These are phyloP conservation scores for Papilio demoleus DNA, from an alignment of 2,888 invertebrate genomes.

Conservation along the genomic window DNA sequence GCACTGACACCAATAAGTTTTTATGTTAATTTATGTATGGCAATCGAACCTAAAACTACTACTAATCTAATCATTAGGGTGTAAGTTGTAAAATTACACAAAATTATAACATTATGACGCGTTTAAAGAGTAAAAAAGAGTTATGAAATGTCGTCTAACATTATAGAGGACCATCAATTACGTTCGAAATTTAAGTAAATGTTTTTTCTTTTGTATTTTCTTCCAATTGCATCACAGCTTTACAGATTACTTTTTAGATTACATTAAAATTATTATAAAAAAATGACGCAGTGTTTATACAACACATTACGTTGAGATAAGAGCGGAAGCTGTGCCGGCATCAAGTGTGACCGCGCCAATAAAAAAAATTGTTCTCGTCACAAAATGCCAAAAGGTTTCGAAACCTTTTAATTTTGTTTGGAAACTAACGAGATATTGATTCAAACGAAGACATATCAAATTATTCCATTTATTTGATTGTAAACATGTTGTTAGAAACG, in stretches of 20 bases:
- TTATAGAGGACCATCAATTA: not conserved
- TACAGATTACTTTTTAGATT: not conserved
- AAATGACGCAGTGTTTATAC: constrained; percentile 31
- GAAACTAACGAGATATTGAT: not conserved
- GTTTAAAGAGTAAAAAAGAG: not conserved
- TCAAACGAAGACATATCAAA: not conserved
- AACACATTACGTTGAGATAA: constrained; percentile 33
- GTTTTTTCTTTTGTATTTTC: too few species aligned
- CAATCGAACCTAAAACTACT: not conserved
- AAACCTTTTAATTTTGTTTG: not conserved
- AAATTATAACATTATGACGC: constrained; percentile 8
- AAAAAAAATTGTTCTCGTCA: constrained; percentile 15
- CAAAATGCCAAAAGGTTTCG: not conserved
- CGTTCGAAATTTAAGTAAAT: not conserved
- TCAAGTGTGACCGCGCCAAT: constrained; percentile 7
- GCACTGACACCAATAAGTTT: too few species aligned
- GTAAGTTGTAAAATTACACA: not conserved
- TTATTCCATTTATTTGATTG: not conserved
- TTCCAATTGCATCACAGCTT: not conserved
- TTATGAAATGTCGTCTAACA: not conserved
- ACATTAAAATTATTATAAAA: constrained; percentile 20
- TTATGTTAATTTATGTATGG: not conserved
- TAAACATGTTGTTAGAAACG: not conserved
- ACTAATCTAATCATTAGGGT: not conserved
- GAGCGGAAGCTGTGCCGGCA: constrained; percentile 30